Conservation (phyloP, 2,113 vertebrate species). For the Odontophorus gujanensis region DNA sequence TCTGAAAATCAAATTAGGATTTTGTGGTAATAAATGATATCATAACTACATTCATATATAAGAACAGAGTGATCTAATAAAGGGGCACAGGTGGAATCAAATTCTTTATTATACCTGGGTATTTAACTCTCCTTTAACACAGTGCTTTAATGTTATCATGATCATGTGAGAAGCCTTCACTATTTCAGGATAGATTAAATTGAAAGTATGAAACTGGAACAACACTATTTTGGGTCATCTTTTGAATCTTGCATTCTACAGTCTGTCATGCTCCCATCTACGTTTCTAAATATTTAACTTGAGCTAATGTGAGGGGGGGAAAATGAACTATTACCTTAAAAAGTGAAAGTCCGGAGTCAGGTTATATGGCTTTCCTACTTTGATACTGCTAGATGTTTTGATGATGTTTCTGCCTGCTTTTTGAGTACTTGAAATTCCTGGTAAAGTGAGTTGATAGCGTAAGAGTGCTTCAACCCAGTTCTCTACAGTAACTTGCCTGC, state of each 20-base stretch:
- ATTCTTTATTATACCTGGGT: not conserved
- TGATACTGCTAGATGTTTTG: not conserved
- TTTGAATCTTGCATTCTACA: not conserved
- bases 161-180: not conserved
- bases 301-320: no score
- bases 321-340: not conserved
- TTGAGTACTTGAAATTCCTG: not conserved
- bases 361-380: not conserved
- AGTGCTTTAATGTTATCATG: not conserved
- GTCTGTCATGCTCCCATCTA: not conserved
- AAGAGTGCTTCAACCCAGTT: not conserved
- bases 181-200: not conserved
- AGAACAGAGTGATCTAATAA: not conserved
- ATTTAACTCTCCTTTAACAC: not conserved
- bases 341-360: not conserved
- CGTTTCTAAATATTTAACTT: not conserved
- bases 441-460: not conserved
- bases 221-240: not conserved
- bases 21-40: not conserved
- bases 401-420: not conserved
- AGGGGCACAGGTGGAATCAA: not conserved
- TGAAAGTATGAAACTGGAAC: not conserved
- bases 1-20: not conserved
- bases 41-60: rapidly evolving
- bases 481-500: not conserved